Evolutionary conservation across 2,888 invertebrate species (phyloP).

Genomic region (Cryptocheilus praepositus): DNA sequence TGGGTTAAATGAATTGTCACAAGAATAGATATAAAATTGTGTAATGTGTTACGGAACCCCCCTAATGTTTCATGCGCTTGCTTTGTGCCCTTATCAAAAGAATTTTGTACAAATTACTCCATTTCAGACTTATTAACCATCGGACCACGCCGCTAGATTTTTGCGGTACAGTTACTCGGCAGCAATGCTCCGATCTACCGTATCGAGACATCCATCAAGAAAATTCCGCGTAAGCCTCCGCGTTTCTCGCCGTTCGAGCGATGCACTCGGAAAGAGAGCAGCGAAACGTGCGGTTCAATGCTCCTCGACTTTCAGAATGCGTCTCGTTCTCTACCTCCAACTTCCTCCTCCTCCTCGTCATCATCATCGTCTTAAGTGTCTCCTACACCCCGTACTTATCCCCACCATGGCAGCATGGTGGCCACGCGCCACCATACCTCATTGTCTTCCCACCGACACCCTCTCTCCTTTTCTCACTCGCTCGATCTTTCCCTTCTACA

Average conservation of each 20-base stretch:
- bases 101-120: too few species aligned
- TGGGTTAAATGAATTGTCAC: too few species aligned
- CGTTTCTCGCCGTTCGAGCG: background rate
- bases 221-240: background rate
- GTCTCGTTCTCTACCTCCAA: conserved; percentile 17
- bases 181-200: too few species aligned
- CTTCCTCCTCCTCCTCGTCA: conserved; percentile 27
- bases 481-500: conserved; percentile 22
- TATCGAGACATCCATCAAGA: background rate
- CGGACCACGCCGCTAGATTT: too few species aligned
- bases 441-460: conserved; percentile 58
- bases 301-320: conserved; percentile 26
- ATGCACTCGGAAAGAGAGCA: conserved; percentile 28
- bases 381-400: conserved; percentile 63
- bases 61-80: too few species aligned
- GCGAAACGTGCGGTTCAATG: conserved; percentile 43
- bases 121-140: too few species aligned
- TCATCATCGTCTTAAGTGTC: conserved; percentile 54
- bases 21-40: too few species aligned
- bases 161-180: too few species aligned
- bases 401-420: conserved; percentile 46
- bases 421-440: conserved; percentile 66
- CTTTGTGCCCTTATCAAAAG: too few species aligned
- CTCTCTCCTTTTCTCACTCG: conserved; percentile 19
- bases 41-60: too few species aligned